A percentile compares a stretch with the other conserved stretches of the same genome.
These are phyloP conservation scores for Heterochromis multidens DNA, from an alignment of 2,113 vertebrate species.

Conservation along the genomic window DNA sequence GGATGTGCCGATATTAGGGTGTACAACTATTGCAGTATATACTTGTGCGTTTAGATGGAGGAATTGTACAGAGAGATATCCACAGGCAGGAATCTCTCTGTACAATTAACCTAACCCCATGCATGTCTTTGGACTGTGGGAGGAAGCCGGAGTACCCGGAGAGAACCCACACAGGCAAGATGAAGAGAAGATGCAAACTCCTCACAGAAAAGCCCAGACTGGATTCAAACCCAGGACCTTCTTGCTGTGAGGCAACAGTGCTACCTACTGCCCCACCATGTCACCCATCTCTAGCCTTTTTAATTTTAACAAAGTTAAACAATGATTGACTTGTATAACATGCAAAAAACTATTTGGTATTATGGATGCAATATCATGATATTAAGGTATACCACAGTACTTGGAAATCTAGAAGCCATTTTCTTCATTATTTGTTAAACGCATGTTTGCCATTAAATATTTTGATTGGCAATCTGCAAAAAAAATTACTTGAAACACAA, in stretches of 20 bases:
- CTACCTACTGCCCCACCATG: background rate
- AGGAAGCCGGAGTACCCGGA: background rate
- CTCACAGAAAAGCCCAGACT: background rate
- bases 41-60: no score
- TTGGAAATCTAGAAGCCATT: background rate
- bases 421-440: background rate
- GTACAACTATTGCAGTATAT: no score
- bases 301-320: background rate
- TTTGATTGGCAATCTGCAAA: background rate
- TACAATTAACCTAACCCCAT: background rate
- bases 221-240: background rate
- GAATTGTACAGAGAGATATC: no score
- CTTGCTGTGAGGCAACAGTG: background rate
- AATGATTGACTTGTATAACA: background rate
- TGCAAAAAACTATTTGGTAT: background rate
- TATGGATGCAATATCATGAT: background rate
- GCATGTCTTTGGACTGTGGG: background rate
- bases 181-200: background rate
- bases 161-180: background rate
- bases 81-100: no score
- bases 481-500: background rate
- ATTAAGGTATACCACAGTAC: background rate
- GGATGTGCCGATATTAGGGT: no score
- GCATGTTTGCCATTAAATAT: background rate
- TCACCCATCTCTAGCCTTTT: background rate